Base-by-base conservation (phyloP, 2,888 invertebrate species). In the Drosophila borealis region DNA sequence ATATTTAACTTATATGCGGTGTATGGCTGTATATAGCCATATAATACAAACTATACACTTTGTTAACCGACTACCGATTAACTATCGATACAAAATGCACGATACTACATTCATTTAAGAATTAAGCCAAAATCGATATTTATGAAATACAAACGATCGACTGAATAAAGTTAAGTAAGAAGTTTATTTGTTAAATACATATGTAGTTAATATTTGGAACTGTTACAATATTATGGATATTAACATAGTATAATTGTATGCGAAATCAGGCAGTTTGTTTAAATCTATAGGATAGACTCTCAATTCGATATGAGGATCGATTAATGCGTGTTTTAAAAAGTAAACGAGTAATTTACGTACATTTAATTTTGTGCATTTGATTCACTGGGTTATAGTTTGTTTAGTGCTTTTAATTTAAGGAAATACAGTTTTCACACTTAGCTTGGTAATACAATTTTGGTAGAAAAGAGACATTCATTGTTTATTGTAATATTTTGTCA, bases 151-250 rank as follows among this genome's bases (percentile, higher is more conserved):
- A 42, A 13, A 14, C 33, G 9, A 44, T 60, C n/a, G 13, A 10
- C 17, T 34, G 10, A 10, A 5, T 54, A 37, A 44, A 14, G 46
- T 63, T 84, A 64, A 79, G 64, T 76, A 64, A 76, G 80, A 79
- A 71, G 67, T 82, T 81, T 82, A 82, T 88, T 88, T 65, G 57
- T 73, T 67, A 45, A 76, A 72, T 62, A 66, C 55, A 72, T 62
- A 66, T 55, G 54, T 67, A 63, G 64, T 54, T 72, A 74, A 70
- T 88, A 74, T 73, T 68, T 88, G 88, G 77, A 82, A 85, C 86
- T 79, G 77, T 85, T 88, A 82, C 82, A 88, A 74, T 82, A 79
- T 79, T 77, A 64, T 69, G 71, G 68, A 65, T 70, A 71, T 69
- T 70, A 71, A 74, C 76, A 78, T 81, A 73, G 62, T 65, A 45